These are phyloP conservation scores for Pocota personata DNA, from an alignment of 2,888 invertebrate genomes.

Conservation along the genomic window DNA sequence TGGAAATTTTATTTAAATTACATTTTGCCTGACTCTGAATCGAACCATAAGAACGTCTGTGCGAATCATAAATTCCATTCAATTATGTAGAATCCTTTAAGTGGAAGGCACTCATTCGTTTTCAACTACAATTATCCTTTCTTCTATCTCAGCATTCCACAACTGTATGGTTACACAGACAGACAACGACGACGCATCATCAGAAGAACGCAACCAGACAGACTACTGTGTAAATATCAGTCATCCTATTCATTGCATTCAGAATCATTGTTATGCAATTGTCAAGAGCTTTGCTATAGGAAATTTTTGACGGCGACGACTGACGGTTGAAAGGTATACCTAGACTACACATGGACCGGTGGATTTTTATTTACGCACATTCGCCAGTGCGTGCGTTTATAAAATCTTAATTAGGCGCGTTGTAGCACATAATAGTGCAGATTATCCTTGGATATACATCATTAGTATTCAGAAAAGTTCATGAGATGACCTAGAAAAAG, in stretches of 20 bases:
- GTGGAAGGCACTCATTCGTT: conserved; percentile 62
- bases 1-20: too few species aligned
- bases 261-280: conserved; percentile 56
- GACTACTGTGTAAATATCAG: conserved; percentile 50
- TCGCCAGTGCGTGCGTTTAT: conserved; percentile 56
- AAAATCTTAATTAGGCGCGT: conserved; percentile 62
- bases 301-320: conserved; percentile 33
- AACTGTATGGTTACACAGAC: not conserved
- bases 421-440: conserved; percentile 46
- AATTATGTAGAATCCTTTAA: conserved; percentile 68
- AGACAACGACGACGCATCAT: conserved; percentile 2
- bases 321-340: conserved; percentile 9
- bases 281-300: conserved; percentile 51
- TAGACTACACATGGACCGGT: conserved; percentile 3
- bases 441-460: conserved; percentile 35
- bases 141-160: not conserved
- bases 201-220: conserved; percentile 36
- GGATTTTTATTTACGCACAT: conserved; percentile 56
- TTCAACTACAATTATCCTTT: conserved; percentile 57
- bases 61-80: conserved; percentile 56
- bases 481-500: conserved; percentile 46
- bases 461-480: conserved; percentile 31
- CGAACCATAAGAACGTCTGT: conserved; percentile 25
- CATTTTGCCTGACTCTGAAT: conserved; percentile 31
- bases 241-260: conserved; percentile 22